Conservation (phyloP, 92 coral and sea anemone genomes). For the Parazoanthus atlanticus region DNA sequence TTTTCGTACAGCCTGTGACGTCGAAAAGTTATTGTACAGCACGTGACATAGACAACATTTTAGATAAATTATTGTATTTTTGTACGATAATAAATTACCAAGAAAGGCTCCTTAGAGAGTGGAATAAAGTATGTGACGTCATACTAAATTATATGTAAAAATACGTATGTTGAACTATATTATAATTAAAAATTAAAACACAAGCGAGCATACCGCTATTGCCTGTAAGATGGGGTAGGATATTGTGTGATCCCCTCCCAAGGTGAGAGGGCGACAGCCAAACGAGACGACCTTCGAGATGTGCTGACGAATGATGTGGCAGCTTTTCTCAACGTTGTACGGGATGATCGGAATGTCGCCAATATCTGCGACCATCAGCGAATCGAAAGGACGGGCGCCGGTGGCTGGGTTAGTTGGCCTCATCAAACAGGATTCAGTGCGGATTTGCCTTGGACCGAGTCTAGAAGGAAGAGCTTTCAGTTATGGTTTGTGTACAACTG, state of each 20-base stretch:
- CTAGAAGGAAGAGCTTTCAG: conserved; percentile 10
- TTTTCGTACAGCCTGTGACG: no score
- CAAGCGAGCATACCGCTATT: conserved; percentile 48
- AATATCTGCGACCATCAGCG: conserved; percentile 73
- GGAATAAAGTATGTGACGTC: no score
- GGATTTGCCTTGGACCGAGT: conserved; percentile 69
- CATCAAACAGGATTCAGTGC: conserved; percentile 59
- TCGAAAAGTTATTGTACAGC: no score
- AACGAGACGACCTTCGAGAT: conserved; percentile 40
- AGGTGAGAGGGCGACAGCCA: conserved; percentile 58
- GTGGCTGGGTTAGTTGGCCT: conserved; percentile 58
- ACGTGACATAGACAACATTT: no score
- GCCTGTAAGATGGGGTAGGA: conserved; percentile 65
- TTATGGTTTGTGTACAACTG: no score
- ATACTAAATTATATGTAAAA: no score
- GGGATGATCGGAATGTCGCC: conserved; percentile 66
- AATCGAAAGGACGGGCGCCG: conserved; percentile 67
- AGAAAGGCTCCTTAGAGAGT: no score
- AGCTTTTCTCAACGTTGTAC: conserved; percentile 40
- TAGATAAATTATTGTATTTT: no score
- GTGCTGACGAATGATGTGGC: conserved; percentile 42
- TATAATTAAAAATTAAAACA: no score
- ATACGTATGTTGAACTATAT: no score
- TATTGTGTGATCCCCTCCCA: conserved; percentile 69
- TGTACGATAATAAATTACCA: no score